Evolutionary conservation across 2,888 invertebrate species (phyloP), one percentile per base, ranked within the genome.

Genomic region (Phengaris alcon): DNA sequence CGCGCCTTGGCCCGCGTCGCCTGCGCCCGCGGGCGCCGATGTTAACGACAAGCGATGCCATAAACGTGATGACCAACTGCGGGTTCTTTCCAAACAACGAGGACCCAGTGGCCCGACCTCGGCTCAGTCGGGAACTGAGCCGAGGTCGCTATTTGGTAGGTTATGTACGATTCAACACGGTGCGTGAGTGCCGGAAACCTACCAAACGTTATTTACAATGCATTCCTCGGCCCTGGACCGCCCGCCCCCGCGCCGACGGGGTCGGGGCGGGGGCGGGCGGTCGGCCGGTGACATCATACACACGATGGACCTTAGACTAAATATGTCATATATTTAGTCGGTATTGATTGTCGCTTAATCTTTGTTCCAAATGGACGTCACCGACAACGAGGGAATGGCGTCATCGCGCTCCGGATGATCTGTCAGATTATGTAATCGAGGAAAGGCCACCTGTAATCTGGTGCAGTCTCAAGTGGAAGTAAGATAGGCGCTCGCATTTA

Each of bases 31-130:
- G 84, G 81, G 84, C 87, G 88, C 86, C 90, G 87, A 86, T 89
- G 93, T 92, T 92, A 93, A 93, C 92, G 91, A 90, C 88, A 92
- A 93, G 93, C 93, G 87, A 90, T 90, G 90, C 88, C 91, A 91
- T 89, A 90, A 90, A 90, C 88, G 91, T 89, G 87, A 84, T 78
- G 79, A 77, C 81, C 81, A 22, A 77, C 81, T 79, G 80, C 84
- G 84, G 84, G 82, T 81, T 80, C 79, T 35, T 35, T 35, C 77
- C 77, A 78, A 79, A 76, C 76, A 75, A 78, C 54, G 74, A 85
- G 85, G 84, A 84, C 84, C 78, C 77, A 75, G 77, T 77, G 77
- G 79, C 75, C 55, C 51, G 77, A 79, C 80, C 70, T 75, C 78
- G 74, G 77, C 77, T 77, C 79, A 77, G 77, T 78, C 79, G 79